A percentile compares a stretch with the other conserved stretches of the same genome.
phyloP scores from a whole-genome alignment of 2,797 vertebrate species.

The Trichosurus vulpecula region DNA sequence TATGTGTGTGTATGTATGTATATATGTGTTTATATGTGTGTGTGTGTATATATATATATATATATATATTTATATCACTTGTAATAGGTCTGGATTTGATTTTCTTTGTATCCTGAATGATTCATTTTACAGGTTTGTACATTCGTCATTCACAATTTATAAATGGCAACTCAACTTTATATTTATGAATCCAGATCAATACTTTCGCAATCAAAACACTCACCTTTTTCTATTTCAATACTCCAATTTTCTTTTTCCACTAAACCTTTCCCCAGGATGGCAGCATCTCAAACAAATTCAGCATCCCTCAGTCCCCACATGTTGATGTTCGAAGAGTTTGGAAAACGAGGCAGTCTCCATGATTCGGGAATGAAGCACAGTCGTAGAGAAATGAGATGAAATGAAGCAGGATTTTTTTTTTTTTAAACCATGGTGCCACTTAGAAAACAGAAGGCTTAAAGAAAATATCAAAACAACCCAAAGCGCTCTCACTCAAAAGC shows the following conservation, averaged over 20 bases:
- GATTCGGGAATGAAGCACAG: conserved; percentile 20
- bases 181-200: conserved; percentile 75
- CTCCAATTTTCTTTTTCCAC: conserved; percentile 43
- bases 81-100: conserved; percentile 67
- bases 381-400: conserved; percentile 9
- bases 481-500: not conserved
- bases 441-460: conserved; percentile 37
- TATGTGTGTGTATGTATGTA: not conserved
- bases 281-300: conserved; percentile 24
- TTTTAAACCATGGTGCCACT: not conserved
- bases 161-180: conserved; percentile 81
- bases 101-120: conserved; percentile 69
- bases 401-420: conserved; percentile 6
- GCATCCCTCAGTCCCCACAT: conserved; percentile 19
- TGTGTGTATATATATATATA: not conserved
- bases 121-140: conserved; percentile 76
- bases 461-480: not conserved
- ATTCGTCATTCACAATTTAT: conserved; percentile 82
- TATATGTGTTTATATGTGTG: not conserved
- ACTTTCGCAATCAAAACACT: conserved; percentile 73
- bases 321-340: conserved; percentile 34
- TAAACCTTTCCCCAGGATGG: conserved; percentile 59
- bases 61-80: conserved; percentile 39
- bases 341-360: conserved; percentile 34
- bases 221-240: conserved; percentile 78